Base-by-base conservation (phyloP, 2,113 vertebrate genomes). In the Chamaetylas fuelleborni region DNA sequence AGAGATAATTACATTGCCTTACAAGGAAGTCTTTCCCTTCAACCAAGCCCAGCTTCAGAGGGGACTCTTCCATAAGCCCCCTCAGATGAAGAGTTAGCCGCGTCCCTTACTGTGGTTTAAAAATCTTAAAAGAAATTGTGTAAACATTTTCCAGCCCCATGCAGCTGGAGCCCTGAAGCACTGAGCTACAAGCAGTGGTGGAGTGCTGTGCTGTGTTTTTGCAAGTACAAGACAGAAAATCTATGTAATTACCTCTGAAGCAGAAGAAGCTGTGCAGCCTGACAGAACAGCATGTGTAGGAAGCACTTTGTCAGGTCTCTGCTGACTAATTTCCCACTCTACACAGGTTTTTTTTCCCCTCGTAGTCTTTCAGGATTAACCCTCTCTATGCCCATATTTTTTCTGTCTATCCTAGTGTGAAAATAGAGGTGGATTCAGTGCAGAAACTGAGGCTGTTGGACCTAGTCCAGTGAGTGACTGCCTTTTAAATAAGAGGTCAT, bases 211-310 rank as follows among this genome's bases (percentile, higher is more conserved):
- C 98, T 99, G 98, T 99, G 98, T 99, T 99, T 99, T 98, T 98
- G 98, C 98, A 98, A 98, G 98, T 99, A 99, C 99, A 99, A 99
- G 99, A 99, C 99, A 99, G 99, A 99, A 99, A 99, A 99, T 99
- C 99, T 98, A 99, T 99, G 99, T 99, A 99, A 99, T 99, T 99
- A 99, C 99, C 98, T 99, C 98, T 99, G 99, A 99, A 99, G 98
- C 98, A 98, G 98, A 98, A 99, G 99, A 99, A 97, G 97, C 98
- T 98, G 98, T 98, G 98, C 98, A 96, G 98, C 97, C 98, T 99
- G 98, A 99, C 98, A 98, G 98, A 98, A 98, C 98, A 98, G 98
- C 98, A 98, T 98, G 98, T 98, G 98, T 98, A 98, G 97, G 86
- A 97, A 98, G 98, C 98, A 98, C 98, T 98, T 98, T 99, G 98